Evolutionary conservation across 1,140 invertebrate genomes (phyloP).

Genomic region (Parasteatoda tepidariorum): DNA sequence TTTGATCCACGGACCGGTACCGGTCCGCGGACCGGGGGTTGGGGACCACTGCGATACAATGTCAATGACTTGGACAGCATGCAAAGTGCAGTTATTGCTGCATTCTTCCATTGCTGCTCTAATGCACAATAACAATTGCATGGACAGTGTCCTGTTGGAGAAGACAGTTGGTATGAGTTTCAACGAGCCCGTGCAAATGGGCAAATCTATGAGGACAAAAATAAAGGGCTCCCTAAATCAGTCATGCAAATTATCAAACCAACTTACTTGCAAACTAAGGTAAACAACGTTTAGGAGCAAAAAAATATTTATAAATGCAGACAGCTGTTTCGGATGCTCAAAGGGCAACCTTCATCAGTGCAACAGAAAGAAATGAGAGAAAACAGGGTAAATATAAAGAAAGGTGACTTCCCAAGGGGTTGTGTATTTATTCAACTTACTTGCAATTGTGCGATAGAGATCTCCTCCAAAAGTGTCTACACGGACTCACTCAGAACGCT

Average conservation of each 20-base stretch:
- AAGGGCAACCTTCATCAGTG: no score
- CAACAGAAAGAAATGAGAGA: no score
- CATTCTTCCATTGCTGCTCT: conserved; percentile 10
- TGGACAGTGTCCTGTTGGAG: conserved; percentile 5
- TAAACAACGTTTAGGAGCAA: no score
- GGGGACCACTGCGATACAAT: conserved; percentile 28
- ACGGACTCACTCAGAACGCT: conserved; percentile 36
- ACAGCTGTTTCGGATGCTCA: no score
- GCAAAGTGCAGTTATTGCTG: conserved; percentile 6
- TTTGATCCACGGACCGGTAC: no score
- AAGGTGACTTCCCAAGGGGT: no score
- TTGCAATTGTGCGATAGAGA: background rate
- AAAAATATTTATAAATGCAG: no score
- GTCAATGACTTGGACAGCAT: conserved; percentile 5
- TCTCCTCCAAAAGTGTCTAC: conserved; percentile 29
- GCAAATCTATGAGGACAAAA: background rate
- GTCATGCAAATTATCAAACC: conserved; percentile 17
- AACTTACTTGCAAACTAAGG: no score
- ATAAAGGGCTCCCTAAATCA: background rate
- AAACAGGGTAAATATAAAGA: no score
- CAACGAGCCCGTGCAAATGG: background rate
- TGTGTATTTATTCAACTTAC: no score
- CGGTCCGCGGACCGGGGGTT: no score
- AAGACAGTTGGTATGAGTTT: conserved; percentile 12
- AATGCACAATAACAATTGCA: background rate